Evolutionary conservation across 1,140 invertebrate genomes (phyloP).

Genomic region (Marisa cornuarietis): DNA sequence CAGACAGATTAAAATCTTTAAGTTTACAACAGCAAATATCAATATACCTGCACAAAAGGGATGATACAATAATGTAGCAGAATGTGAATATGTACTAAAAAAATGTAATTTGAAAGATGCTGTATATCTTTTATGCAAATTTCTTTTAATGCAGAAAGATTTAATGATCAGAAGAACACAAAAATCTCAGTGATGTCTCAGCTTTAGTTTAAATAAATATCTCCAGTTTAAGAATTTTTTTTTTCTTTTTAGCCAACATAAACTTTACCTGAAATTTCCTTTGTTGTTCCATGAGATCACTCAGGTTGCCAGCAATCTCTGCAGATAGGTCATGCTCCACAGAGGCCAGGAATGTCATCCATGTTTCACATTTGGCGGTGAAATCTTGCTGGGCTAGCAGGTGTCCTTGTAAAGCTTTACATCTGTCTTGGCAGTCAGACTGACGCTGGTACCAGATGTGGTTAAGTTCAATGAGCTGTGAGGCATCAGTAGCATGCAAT

Average conservation of each 20-base stretch:
- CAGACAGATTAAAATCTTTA: too few species aligned
- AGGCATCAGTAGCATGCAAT: constrained; percentile 46
- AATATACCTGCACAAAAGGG: too few species aligned
- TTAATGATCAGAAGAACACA: background rate
- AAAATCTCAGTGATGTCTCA: background rate
- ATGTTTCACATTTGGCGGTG: constrained; percentile 58
- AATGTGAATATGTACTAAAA: too few species aligned
- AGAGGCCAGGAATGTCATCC: constrained; percentile 61
- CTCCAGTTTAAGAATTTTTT: background rate
- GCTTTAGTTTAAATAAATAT: background rate
- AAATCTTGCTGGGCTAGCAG: constrained; percentile 60
- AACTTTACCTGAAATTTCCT: constrained; percentile 55
- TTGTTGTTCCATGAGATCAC: constrained; percentile 54
- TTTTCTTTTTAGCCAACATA: background rate
- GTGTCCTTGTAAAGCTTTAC: constrained; percentile 47
- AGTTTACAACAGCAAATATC: too few species aligned
- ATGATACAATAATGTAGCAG: too few species aligned
- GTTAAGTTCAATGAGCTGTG: constrained; percentile 53
- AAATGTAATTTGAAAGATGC: too few species aligned
- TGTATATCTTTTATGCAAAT: too few species aligned
- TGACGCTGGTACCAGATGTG: constrained; percentile 54
- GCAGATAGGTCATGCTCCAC: constrained; percentile 53
- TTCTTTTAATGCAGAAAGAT: too few species aligned
- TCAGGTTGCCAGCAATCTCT: constrained; percentile 54
- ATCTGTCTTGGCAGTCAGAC: constrained; percentile 47